phyloP scores from a whole-genome alignment of 2,797 vertebrate genomes.

The Arctocebus calabarensis region DNA sequence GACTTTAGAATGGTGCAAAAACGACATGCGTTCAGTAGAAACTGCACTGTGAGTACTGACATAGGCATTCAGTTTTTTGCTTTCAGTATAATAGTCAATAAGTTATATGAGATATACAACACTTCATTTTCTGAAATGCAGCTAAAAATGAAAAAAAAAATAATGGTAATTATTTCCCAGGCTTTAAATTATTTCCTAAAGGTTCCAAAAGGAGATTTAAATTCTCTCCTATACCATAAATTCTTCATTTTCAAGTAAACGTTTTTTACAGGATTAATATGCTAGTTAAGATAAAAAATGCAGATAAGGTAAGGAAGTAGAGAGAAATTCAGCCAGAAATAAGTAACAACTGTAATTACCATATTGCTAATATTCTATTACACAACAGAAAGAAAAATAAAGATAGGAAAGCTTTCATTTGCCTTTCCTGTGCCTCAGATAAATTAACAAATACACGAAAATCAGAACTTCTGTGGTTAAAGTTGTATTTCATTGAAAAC shows the following conservation, averaged over 20 bases:
- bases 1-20: not conserved
- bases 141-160: not conserved
- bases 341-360: not conserved
- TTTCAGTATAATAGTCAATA: not conserved
- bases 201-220: not conserved
- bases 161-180: not conserved
- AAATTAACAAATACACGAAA: slow-evolving; percentile 16
- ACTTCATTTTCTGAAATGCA: not conserved
- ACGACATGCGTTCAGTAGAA: not conserved
- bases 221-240: not conserved
- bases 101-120: not conserved
- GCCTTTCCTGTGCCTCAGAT: not conserved
- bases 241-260: not conserved
- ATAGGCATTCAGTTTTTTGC: not conserved
- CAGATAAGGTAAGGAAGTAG: not conserved
- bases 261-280: not conserved
- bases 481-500: not conserved
- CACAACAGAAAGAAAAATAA: slow-evolving; percentile 3
- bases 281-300: slow-evolving; percentile 1
- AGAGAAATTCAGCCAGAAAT: not conserved
- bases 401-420: not conserved
- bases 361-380: not conserved
- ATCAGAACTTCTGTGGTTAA: not conserved
- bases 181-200: not conserved
- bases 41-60: not conserved